Percentiles rank a stretch among this genome's conserved stretches.
These are phyloP conservation scores for Muricea muricata DNA, from an alignment of 92 coral and sea anemone species.

Conservation along the genomic window DNA sequence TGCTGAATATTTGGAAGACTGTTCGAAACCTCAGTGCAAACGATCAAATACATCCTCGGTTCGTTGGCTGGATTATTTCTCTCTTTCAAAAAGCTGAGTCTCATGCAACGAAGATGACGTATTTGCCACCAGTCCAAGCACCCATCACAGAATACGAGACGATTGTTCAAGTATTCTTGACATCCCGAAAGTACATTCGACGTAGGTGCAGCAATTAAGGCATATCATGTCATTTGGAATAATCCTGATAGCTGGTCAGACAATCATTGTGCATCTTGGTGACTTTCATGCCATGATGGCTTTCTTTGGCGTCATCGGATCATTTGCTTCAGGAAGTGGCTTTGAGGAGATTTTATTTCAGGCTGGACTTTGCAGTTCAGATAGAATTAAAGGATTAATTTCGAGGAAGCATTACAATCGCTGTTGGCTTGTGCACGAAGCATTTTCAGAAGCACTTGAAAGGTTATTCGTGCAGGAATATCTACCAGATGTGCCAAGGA, in stretches of 20 bases:
- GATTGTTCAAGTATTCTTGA: constrained; percentile 13
- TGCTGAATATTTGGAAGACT: constrained; percentile 23
- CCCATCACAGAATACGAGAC: constrained; percentile 31
- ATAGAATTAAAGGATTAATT: background rate
- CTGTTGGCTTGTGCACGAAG: too few relatives aligned
- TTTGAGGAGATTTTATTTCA: constrained; percentile 28
- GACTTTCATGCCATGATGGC: constrained; percentile 38
- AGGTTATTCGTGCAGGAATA: too few relatives aligned
- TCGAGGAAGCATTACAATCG: background rate
- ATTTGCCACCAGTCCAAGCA: constrained; percentile 8
- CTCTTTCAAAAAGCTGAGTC: constrained; percentile 1
- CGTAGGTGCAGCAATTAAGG: constrained; percentile 22
- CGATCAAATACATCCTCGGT: constrained; percentile 12
- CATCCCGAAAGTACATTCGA: background rate
- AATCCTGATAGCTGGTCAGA: constrained; percentile 30
- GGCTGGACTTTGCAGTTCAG: constrained; percentile 34
- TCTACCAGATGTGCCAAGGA: too few relatives aligned
- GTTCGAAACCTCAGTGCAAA: constrained; percentile 3
- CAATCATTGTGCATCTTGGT: constrained; percentile 8
- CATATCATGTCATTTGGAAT: constrained; percentile 21
- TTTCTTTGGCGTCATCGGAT: constrained; percentile 26
- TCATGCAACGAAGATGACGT: constrained; percentile 29
- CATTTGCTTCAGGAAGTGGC: constrained; percentile 8
- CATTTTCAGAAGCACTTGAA: too few relatives aligned
- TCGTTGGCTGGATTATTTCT: constrained; percentile 17